phyloP scores from a whole-genome alignment of 1,140 invertebrate genomes.

The Formica selysi region DNA sequence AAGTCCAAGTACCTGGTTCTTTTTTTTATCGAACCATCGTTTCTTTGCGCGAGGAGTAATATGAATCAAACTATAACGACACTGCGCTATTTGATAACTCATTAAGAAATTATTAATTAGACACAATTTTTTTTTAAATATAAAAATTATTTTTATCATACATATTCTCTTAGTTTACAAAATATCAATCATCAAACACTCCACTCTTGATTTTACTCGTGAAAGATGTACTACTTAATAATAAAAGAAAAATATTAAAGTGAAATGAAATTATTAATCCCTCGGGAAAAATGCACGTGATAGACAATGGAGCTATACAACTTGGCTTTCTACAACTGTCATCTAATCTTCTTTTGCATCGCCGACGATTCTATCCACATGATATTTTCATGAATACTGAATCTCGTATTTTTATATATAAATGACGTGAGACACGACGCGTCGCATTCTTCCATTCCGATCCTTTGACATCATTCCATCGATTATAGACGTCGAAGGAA shows the following conservation, averaged over 20 bases:
- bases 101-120: background rate
- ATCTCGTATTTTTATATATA: constrained; percentile 31
- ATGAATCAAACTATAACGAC: background rate
- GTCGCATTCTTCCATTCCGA: constrained; percentile 26
- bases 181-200: background rate
- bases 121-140: background rate
- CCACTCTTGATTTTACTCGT: background rate
- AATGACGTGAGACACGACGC: background rate
- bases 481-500: background rate
- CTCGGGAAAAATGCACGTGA: background rate
- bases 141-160: background rate
- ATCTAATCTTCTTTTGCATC: background rate
- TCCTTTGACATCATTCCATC: constrained; percentile 31
- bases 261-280: background rate
- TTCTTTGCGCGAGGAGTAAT: background rate
- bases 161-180: background rate
- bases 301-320: constrained; percentile 1
- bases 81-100: background rate
- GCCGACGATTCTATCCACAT: background rate
- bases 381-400: constrained; percentile 32
- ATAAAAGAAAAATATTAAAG: constrained; percentile 10
- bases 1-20: constrained; percentile 65
- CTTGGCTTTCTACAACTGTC: constrained; percentile 16
- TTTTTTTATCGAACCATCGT: background rate
- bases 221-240: constrained; percentile 8